phyloP scores from a whole-genome alignment of 2,113 vertebrate species.

The Eubucco bourcierii region DNA sequence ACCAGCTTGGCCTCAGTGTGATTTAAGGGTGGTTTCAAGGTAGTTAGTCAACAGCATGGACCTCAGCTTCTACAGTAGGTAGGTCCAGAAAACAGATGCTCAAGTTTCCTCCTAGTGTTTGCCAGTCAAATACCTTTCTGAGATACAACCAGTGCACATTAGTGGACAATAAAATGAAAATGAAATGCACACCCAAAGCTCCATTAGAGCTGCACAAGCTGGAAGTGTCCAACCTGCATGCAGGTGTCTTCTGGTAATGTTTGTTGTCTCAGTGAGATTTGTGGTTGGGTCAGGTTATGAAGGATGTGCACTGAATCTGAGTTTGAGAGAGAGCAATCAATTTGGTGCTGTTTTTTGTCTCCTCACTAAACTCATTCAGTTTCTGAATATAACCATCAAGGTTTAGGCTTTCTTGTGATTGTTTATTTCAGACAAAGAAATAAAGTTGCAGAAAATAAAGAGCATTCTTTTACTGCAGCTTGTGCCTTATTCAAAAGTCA shows the following conservation, averaged over 20 bases:
- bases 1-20: not conserved
- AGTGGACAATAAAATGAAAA: not conserved
- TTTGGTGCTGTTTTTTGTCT: not conserved
- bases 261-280: not conserved
- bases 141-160: not conserved
- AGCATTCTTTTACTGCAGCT: not conserved
- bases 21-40: not conserved
- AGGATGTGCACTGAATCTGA: not conserved
- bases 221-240: not conserved
- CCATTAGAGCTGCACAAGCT: not conserved
- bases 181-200: not conserved
- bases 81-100: not conserved
- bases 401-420: not conserved
- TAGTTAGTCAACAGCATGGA: not conserved
- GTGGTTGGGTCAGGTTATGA: not conserved
- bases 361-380: not conserved
- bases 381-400: not conserved
- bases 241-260: not conserved
- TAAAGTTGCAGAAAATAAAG: not conserved
- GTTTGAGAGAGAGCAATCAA: not conserved
- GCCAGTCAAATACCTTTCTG: not conserved
- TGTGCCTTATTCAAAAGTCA: not conserved
- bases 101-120: not conserved
- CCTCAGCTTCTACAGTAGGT: not conserved
- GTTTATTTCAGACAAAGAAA: not conserved